phyloP scores from a whole-genome alignment of 2,797 vertebrate species.

The Girardinus metallicus region DNA sequence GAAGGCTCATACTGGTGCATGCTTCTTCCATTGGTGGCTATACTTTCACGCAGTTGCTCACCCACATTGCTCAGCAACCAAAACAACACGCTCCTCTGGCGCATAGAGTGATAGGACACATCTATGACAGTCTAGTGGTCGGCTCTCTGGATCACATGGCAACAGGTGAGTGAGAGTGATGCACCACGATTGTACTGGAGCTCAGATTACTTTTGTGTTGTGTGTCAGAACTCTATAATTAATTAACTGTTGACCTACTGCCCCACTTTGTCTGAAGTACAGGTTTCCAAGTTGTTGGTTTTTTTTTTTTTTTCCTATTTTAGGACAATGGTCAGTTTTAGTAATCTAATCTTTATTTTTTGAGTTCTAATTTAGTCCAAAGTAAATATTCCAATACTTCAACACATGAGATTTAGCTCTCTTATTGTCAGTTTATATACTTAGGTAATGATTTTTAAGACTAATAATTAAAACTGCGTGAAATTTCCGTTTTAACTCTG shows the following conservation, averaged over 20 bases:
- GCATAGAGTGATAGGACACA: conserved; percentile 68
- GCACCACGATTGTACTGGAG: neutral
- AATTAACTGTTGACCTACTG: conserved; percentile 31
- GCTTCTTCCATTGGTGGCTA: conserved; percentile 80
- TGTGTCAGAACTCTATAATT: conserved; percentile 51
- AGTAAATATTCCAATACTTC: neutral
- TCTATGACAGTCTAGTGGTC: conserved; percentile 81
- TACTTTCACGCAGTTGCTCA: conserved; percentile 78
- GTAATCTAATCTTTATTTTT: neutral
- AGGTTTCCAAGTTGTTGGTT: neutral
- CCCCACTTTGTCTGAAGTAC: conserved; percentile 20
- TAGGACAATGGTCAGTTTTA: neutral
- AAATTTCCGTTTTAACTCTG: neutral
- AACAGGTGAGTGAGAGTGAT: conserved; percentile 62
- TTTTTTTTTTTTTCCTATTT: neutral
- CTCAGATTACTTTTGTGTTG: conserved; percentile 52
- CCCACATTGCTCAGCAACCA: conserved; percentile 47
- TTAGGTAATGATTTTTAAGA: neutral
- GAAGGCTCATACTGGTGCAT: conserved; percentile 73
- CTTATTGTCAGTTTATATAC: neutral
- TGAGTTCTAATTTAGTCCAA: neutral
- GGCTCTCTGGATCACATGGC: conserved; percentile 76
- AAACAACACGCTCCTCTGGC: conserved; percentile 37
- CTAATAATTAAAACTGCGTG: neutral
- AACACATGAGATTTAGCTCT: neutral